Evolutionary conservation across 2,888 invertebrate species (phyloP).

Genomic region (Cataglyphis albicans): DNA sequence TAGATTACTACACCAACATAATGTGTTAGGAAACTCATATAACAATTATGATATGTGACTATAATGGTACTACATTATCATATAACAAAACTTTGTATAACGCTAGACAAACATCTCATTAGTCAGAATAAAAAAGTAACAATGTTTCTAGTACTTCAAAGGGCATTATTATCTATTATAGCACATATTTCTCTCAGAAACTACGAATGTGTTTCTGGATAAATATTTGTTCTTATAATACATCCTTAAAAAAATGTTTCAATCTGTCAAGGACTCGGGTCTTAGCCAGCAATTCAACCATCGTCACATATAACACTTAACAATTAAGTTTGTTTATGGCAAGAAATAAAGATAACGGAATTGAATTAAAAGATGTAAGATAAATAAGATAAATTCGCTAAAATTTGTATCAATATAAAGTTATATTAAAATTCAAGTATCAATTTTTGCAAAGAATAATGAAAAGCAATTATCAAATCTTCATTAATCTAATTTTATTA

Average conservation of each 20-base stretch:
- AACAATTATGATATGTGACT: constrained; percentile 14
- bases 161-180: neutral
- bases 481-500: neutral
- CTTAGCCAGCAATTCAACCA: constrained; percentile 56
- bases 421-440: neutral
- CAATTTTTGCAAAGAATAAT: neutral
- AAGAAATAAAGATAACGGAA: constrained; percentile 40
- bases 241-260: constrained; percentile 10
- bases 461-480: neutral
- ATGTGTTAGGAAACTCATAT: constrained; percentile 18
- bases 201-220: neutral
- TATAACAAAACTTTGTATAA: constrained; percentile 15
- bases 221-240: neutral
- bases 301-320: constrained; percentile 57
- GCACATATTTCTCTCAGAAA: neutral
- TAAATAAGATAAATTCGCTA: constrained; percentile 26
- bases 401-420: constrained; percentile 45
- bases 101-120: constrained; percentile 19
- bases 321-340: constrained; percentile 46
- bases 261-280: constrained; percentile 43
- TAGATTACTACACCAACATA: constrained; percentile 20
- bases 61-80: constrained; percentile 25
- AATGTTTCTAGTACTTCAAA: neutral
- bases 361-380: constrained; percentile 25
- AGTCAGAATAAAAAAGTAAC: neutral